Evolutionary conservation across 2,113 vertebrate species (phyloP), one percentile per base, ranked within the genome.

Genomic region (Xyrauchen texanus): DNA sequence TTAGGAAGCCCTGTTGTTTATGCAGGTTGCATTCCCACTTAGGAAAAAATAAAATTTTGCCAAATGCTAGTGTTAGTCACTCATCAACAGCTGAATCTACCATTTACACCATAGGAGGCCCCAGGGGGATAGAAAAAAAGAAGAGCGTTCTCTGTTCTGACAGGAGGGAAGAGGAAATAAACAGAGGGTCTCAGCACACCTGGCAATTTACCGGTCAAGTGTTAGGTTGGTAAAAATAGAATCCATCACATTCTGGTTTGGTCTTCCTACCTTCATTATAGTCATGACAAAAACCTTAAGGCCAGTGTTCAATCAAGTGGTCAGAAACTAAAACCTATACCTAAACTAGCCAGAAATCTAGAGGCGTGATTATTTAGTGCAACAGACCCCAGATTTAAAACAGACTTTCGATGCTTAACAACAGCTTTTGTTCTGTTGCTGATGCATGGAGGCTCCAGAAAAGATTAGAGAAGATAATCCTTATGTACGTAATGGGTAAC

Each of bases 11-110:
- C 10, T 46, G 69, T 75, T 83, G 74, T 77, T 77, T 77, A 62
- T 64, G 71, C 62, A 73, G 53, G 74, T 77, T 81, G 71, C 58
- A 73, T 83, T 81, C 64, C 21, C 21, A 34, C n/a, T n/a, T n/a
- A n/a, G n/a, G n/a, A 34, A 34, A 34, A 34, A 34, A 73, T 70
- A 49, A 68, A 67, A 63, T 68, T 73, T 66, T 85, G 88, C 86
- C 86, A 90, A 91, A 91, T 89, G 87, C 88, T 70, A 65, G 57
- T 71, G 49, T 81, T 68, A 76, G 64, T 61, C 69, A 88, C 90
- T 88, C 82, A 83, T 88, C 83, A 83, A 91, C 91, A 92, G 92
- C 91, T 92, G 91, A 90, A 88, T 82, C 86, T 78, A 88, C 90
- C 88, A 86, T 86, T 92, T 89, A 91, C 88, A 82, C 90, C 86